These are phyloP conservation scores for Micromys minutus DNA, from an alignment of 2,113 vertebrate genomes.

Conservation along the genomic window DNA sequence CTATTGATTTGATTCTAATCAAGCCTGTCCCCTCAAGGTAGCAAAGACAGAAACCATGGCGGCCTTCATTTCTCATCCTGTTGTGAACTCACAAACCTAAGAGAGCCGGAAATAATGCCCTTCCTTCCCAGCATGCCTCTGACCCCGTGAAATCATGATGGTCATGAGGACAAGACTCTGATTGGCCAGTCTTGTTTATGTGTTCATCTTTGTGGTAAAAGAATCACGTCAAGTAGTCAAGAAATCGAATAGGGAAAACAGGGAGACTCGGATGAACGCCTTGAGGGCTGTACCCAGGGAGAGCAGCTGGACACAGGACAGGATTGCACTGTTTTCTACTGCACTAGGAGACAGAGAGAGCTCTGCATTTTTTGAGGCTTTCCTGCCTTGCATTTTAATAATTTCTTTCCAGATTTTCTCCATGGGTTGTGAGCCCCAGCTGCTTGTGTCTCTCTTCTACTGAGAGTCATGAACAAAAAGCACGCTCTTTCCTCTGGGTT, in stretches of 20 bases:
- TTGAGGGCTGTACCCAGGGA: neutral
- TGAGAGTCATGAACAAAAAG: constrained; percentile 14
- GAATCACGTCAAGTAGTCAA: neutral
- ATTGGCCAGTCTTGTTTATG: neutral
- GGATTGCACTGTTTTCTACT: neutral
- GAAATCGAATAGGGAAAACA: neutral
- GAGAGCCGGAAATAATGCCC: neutral
- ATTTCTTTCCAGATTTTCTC: constrained; percentile 18
- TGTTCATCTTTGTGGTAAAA: neutral
- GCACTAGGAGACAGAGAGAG: neutral
- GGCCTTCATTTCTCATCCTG: neutral
- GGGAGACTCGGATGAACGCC: neutral
- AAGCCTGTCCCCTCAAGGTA: neutral
- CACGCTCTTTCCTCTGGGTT: constrained; percentile 5
- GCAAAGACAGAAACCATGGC: neutral
- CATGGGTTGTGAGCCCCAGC: neutral
- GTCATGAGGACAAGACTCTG: neutral
- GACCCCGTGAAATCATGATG: neutral
- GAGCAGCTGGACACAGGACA: neutral
- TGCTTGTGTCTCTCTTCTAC: neutral
- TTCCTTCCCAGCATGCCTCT: neutral
- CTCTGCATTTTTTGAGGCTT: constrained; percentile 22
- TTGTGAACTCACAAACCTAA: neutral
- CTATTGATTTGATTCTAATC: neutral
- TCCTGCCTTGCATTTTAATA: neutral